These are phyloP conservation scores for Doris montereyensis DNA, from an alignment of 2,888 invertebrate genomes.

Conservation along the genomic window DNA sequence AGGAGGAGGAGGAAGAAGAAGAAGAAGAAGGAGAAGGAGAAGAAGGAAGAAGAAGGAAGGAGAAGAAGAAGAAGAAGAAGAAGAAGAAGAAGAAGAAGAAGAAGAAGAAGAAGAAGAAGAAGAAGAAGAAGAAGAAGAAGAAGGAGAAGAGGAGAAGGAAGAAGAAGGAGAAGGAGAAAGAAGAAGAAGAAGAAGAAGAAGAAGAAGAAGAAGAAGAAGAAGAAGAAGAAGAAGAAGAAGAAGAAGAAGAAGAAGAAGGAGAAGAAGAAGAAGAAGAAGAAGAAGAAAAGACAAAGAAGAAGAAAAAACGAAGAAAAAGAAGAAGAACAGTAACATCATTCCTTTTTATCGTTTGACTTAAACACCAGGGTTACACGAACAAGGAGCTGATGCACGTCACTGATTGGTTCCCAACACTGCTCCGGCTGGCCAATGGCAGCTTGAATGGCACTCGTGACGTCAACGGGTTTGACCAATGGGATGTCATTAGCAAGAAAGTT, in stretches of 20 bases:
- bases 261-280: not conserved
- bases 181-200: not conserved
- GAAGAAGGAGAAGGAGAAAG: not conserved
- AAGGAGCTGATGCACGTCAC: constrained; percentile 28
- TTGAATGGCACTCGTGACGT: not conserved
- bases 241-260: not conserved
- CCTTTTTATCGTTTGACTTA: too few relatives aligned
- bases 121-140: not conserved
- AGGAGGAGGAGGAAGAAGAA: too few relatives aligned
- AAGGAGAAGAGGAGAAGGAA: not conserved
- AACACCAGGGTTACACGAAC: constrained; percentile 3
- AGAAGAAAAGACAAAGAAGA: not conserved
- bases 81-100: not conserved
- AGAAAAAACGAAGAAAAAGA: not conserved
- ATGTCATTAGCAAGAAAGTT: not conserved
- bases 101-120: not conserved
- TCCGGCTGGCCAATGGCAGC: constrained; percentile 25
- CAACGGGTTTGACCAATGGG: not conserved
- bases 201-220: not conserved
- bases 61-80: constrained; percentile 3
- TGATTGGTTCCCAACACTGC: constrained; percentile 36
- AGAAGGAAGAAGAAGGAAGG: not conserved
- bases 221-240: not conserved
- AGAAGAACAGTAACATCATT: too few relatives aligned
- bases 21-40: not conserved